phyloP scores from a whole-genome alignment of 2,797 vertebrate species.

The Platyrinchus mystaceus region DNA sequence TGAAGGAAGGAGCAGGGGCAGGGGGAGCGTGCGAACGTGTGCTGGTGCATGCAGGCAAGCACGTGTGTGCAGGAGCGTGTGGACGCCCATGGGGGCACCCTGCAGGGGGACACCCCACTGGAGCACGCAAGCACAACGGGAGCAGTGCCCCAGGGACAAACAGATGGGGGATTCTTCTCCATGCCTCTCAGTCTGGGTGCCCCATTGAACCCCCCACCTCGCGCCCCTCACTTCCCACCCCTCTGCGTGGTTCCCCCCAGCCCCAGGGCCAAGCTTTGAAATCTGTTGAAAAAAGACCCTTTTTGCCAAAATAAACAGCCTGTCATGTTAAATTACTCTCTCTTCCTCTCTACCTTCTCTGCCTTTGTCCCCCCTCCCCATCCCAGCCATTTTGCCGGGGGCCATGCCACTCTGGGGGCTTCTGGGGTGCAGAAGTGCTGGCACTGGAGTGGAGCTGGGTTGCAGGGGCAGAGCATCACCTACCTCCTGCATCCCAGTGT shows the following conservation, averaged over 20 bases:
- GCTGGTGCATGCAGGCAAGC: background rate
- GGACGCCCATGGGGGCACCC: background rate
- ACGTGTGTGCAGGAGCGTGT: background rate
- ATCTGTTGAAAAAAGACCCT: slow-evolving; percentile 73
- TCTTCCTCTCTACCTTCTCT: slow-evolving; percentile 60
- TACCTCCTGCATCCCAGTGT: slow-evolving; percentile 68
- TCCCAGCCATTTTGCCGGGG: background rate
- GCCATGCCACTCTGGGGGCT: background rate
- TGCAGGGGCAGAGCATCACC: background rate
- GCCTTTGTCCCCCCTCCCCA: background rate
- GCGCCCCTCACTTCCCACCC: slow-evolving; percentile 6
- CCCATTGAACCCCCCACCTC: background rate
- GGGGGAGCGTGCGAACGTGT: background rate
- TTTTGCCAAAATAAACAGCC: slow-evolving; percentile 83
- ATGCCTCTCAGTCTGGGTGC: background rate
- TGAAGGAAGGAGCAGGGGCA: slow-evolving; percentile 20
- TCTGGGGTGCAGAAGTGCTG: background rate
- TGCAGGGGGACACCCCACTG: background rate
- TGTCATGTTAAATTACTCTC: slow-evolving; percentile 76
- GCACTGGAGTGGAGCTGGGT: fast-evolving
- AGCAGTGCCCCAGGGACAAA: background rate
- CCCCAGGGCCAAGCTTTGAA: slow-evolving; percentile 61
- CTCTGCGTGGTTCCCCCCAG: slow-evolving; percentile 53
- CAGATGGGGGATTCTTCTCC: background rate
- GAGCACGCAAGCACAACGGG: fast-evolving